Base-by-base conservation (phyloP, 2,888 invertebrate species). In the Chromoteleia sp. region DNA sequence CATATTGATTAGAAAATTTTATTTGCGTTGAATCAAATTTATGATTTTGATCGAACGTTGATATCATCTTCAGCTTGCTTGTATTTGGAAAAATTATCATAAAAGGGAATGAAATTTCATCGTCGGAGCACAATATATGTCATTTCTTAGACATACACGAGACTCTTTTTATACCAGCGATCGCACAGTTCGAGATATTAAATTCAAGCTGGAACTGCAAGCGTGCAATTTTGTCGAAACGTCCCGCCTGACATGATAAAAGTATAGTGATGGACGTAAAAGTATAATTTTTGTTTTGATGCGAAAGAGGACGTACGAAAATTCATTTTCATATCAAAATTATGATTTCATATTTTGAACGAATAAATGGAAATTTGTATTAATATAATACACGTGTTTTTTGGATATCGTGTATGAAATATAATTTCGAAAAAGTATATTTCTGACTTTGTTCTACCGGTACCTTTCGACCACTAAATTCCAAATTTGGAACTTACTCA, bases 181-280 rank as follows among this genome's bases (percentile, higher is more conserved):
- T 71, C 56, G 19, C 48, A n/a, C 48, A 70, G 14, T 59, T 67
- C 33, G 7, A 25, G 67, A 67, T 68, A 68, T 76, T 76, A 68
- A 76, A 76, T 76, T 68, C 67, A 48, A 30, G 10, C 29, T 56
- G 43, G 45, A 58, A 58, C 21, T 54, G 65, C 61, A 74, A 65
- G 74, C 48, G 29, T 74, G 65, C 63, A 74, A 58, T 74, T 65
- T 56, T 36, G 36, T 39, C 43, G 25, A 54, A 70, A 58, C n/a
- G 48, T 48, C 33, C 7, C 12, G 33, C 21, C 33, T 61, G 61
- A 52, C 61, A 41, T 21, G 61, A 61, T 50, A 33, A 50, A 48
- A 61, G 25, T 71, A 50, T 21, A 41, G 15, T 48, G 71, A 71
- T 41, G 50, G 59, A 71, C 45, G 50, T 39, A 48, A 59, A 59